These are phyloP conservation scores for Drosophila pruinosa DNA, from an alignment of 1,140 invertebrate genomes.

Conservation along the genomic window DNA sequence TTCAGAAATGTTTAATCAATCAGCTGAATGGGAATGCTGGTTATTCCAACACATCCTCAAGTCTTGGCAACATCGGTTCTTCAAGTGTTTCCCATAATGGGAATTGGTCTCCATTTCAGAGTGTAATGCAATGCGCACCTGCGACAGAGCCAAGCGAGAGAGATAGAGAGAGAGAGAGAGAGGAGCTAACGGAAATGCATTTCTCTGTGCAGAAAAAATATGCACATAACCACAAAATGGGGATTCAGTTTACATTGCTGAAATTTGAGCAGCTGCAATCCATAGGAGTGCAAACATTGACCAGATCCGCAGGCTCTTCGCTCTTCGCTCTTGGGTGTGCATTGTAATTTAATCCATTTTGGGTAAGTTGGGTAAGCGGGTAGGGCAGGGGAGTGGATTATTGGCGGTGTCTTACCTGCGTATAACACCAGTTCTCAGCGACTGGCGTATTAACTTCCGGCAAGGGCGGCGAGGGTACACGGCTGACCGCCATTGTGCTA, in stretches of 20 bases:
- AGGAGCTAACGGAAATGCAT: slow-evolving; percentile 59
- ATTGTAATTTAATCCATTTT: slow-evolving; percentile 57
- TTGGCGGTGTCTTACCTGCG: slow-evolving; percentile 88
- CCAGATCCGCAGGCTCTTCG: slow-evolving; percentile 12
- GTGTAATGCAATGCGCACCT: slow-evolving; percentile 31
- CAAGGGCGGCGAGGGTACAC: slow-evolving; percentile 94
- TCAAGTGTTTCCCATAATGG: background rate
- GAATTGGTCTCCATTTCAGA: background rate
- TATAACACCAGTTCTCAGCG: slow-evolving; percentile 98
- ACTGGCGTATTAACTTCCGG: slow-evolving; percentile 96
- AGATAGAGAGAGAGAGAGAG: background rate
- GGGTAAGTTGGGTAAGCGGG: background rate
- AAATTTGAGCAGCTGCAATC: slow-evolving; percentile 65
- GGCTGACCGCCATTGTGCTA: slow-evolving; percentile 94
- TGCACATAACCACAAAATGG: slow-evolving; percentile 44
- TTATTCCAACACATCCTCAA: background rate
- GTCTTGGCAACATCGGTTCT: background rate
- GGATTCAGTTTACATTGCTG: slow-evolving; percentile 57
- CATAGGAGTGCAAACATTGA: slow-evolving; percentile 61
- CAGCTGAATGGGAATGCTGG: no score
- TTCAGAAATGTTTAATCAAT: no score
- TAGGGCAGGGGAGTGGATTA: background rate
- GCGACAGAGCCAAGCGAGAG: background rate
- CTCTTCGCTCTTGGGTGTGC: slow-evolving; percentile 8
- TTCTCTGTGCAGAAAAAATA: slow-evolving; percentile 25